Evolutionary conservation across 2,113 vertebrate species (phyloP).

Genomic region (Scomber japonicus): DNA sequence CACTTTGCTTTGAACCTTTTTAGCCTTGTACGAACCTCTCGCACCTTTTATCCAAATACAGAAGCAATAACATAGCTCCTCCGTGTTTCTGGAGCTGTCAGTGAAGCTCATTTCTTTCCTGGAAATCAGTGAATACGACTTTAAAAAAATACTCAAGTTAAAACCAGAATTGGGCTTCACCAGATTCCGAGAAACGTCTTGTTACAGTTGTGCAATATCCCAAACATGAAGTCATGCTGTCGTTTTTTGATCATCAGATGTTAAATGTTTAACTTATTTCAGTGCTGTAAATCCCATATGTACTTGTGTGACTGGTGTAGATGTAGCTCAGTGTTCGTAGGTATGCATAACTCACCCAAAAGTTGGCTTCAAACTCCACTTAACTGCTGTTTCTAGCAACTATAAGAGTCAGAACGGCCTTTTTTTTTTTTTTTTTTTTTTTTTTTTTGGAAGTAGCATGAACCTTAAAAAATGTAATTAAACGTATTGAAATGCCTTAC

Average conservation of each 20-base stretch:
- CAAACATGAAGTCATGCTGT: constrained; percentile 56
- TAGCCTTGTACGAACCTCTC: constrained; percentile 19
- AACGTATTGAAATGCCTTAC: constrained; percentile 62
- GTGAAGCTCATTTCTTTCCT: constrained; percentile 22
- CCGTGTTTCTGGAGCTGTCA: constrained; percentile 19
- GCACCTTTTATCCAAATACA: constrained; percentile 33
- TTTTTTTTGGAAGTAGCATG: constrained; percentile 26
- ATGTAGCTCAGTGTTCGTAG: constrained; percentile 37
- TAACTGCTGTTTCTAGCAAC: constrained; percentile 27
- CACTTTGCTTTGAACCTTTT: constrained; percentile 24
- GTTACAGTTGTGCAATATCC: constrained; percentile 66
- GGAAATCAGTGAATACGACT: constrained; percentile 15
- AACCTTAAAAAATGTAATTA: constrained; percentile 28
- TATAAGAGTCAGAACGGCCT: constrained; percentile 34
- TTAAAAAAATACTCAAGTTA: neutral
- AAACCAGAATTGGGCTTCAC: constrained; percentile 1
- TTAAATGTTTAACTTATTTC: constrained; percentile 55
- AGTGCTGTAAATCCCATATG: constrained; percentile 60
- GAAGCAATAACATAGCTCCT: constrained; percentile 64
- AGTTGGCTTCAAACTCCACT: constrained; percentile 12
- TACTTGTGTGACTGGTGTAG: constrained; percentile 42
- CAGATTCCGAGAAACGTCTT: neutral
- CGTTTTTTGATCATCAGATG: constrained; percentile 31
- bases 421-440: constrained; percentile 1
- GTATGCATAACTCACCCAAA: constrained; percentile 5